Base-by-base conservation (phyloP, 2,888 invertebrate genomes). In the Dyspetes luteomarginatus region DNA sequence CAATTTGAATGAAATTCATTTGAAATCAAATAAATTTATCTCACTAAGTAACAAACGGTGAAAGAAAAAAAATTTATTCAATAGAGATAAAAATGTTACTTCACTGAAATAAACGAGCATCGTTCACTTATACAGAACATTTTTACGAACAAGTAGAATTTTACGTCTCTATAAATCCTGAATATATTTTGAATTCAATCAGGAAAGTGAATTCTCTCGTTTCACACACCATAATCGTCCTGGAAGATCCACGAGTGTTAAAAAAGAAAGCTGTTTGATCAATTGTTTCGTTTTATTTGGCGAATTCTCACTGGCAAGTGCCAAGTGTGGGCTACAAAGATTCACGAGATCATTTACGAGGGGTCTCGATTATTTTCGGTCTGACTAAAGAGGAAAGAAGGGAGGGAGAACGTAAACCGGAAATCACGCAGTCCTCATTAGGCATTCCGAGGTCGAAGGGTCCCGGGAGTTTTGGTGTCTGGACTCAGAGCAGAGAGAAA, bases 381-480 rank as follows among this genome's bases (percentile, higher is more conserved):
- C 75, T 76, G 79, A 80, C 80, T 77, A 71, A 83, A 48, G 48
- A 48, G 48, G 48, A 0, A 7, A 15, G 5, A 4, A 48, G 17
- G 48, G 48, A 36, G 36, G 36, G 36, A 7, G 36, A 36, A 36
- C 36, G 36, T 72, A 73, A 58, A 78, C 81, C 82, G 83, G 83
- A 88, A 90, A 90, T 89, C 89, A 88, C 87, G 80, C 85, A 86
- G 86, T 87, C 85, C 88, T 90, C 90, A 88, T 90, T 89, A 90
- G 87, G 85, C 85, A 89, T 89, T 89, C 89, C 81, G 85, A 86
- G 89, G 86, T 86, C 84, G 81, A 84, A 71, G 83, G 85, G 84
- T 83, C 80, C 77, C 82, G 74, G 60, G 82, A 82, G 82, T 78
- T 75, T 74, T 64, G 55, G 62, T 79, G 68, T 64, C 72, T 50